phyloP scores from a whole-genome alignment of 2,888 invertebrate species.

The Lepidochrysops patricia region DNA sequence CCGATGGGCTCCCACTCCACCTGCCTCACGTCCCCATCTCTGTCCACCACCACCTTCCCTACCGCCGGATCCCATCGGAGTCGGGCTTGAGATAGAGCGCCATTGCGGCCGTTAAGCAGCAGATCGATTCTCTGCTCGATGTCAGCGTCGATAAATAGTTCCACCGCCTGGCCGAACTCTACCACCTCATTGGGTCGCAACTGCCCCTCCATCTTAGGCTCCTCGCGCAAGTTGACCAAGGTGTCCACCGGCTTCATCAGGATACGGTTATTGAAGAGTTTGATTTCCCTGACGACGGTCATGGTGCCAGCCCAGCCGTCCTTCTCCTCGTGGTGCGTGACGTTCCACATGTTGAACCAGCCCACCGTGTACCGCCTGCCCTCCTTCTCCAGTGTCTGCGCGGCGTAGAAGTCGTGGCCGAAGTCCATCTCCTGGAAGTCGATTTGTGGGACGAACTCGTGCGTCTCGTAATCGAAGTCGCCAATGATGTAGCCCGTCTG shows the following conservation, averaged over 20 bases:
- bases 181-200: conserved; percentile 30
- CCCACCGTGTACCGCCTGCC: conserved; percentile 51
- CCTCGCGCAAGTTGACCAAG: conserved; percentile 40
- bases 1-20: conserved; percentile 51
- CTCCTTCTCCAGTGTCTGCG: conserved; percentile 49
- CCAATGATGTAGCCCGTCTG: conserved; percentile 65
- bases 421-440: conserved; percentile 60
- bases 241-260: conserved; percentile 48
- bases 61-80: conserved; percentile 43
- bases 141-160: conserved; percentile 42
- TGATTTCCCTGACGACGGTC: conserved; percentile 55
- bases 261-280: conserved; percentile 41
- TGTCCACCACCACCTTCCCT: conserved; percentile 46
- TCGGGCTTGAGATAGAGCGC: conserved; percentile 37
- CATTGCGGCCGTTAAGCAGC: conserved; percentile 40
- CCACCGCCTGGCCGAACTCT: conserved; percentile 45
- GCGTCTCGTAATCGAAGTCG: conserved; percentile 53
- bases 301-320: conserved; percentile 64
- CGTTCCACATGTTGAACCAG: conserved; percentile 67
- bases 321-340: conserved; percentile 43
- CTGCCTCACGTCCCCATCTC: conserved; percentile 48
- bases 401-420: conserved; percentile 67
- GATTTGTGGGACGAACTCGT: conserved; percentile 46
- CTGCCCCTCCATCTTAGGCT: conserved; percentile 31
- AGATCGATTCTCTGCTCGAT: conserved; percentile 40